These are phyloP conservation scores for Seriola quinqueradiata DNA, from an alignment of 2,113 vertebrate species.

Conservation along the genomic window DNA sequence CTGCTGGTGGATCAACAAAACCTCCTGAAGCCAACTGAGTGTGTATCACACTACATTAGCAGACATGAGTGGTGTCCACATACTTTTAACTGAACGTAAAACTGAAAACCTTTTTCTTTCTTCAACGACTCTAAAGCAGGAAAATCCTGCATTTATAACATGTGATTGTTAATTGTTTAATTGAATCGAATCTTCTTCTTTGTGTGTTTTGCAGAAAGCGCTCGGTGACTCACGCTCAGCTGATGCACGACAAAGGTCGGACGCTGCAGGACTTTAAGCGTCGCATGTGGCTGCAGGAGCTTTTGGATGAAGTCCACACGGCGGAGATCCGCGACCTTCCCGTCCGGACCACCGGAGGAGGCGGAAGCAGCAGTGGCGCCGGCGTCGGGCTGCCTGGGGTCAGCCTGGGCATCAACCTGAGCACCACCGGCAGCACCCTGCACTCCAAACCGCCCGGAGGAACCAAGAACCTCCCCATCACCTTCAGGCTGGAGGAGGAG, in stretches of 20 bases:
- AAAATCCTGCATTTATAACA: too few species aligned
- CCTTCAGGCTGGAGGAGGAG: slow-evolving; percentile 87
- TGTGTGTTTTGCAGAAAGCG: slow-evolving; percentile 85
- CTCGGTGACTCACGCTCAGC: slow-evolving; percentile 96
- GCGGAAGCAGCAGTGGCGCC: slow-evolving; percentile 52
- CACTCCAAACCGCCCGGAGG: slow-evolving; percentile 91
- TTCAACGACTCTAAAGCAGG: too few species aligned
- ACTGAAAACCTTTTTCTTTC: too few species aligned
- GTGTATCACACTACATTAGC: too few species aligned
- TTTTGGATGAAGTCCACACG: slow-evolving; percentile 95
- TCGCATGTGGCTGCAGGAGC: slow-evolving; percentile 92
- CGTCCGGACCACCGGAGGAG: slow-evolving; percentile 58
- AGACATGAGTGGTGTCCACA: background rate
- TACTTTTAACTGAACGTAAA: too few species aligned
- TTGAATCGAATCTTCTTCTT: background rate
- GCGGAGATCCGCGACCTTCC: slow-evolving; percentile 88
- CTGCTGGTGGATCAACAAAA: slow-evolving; percentile 54
- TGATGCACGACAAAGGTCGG: slow-evolving; percentile 96
- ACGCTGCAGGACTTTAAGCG: slow-evolving; percentile 93
- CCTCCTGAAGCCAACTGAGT: background rate
- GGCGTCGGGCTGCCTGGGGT: slow-evolving; percentile 45
- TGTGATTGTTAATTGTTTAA: too few species aligned
- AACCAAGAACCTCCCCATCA: slow-evolving; percentile 91
- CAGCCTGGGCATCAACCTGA: slow-evolving; percentile 56
- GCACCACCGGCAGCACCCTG: slow-evolving; percentile 82